Conservation (phyloP, 2,888 invertebrate species). For the Allygus modestus region DNA sequence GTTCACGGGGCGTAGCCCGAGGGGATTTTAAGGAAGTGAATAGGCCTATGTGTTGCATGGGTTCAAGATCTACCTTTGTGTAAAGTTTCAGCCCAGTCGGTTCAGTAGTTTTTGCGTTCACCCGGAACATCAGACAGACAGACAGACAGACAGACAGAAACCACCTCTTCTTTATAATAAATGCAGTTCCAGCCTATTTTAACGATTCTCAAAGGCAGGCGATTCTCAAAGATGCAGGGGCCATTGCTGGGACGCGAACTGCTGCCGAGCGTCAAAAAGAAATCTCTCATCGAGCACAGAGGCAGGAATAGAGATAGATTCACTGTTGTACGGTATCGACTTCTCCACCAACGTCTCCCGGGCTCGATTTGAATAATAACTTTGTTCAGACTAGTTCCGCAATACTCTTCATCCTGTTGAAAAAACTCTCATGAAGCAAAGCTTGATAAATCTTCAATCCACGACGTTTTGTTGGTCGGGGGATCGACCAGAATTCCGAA, state of each 20-base stretch:
- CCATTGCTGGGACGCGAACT: slow-evolving; percentile 75
- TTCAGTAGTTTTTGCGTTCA: too few relatives aligned
- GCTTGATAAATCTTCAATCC: slow-evolving; percentile 74
- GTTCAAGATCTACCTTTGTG: too few relatives aligned
- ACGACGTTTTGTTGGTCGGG: slow-evolving; percentile 77
- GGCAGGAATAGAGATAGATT: slow-evolving; percentile 77
- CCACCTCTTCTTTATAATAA: too few relatives aligned
- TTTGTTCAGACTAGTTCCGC: slow-evolving; percentile 84
- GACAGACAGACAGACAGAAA: too few relatives aligned
- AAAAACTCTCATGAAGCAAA: slow-evolving; percentile 75
- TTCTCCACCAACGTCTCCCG: slow-evolving; percentile 83
- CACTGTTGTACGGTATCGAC: slow-evolving; percentile 76
- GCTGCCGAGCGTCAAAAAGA: slow-evolving; percentile 77
- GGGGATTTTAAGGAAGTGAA: too few relatives aligned
- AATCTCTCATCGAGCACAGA: slow-evolving; percentile 77
- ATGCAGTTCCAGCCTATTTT: too few relatives aligned
- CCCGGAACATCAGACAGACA: too few relatives aligned
- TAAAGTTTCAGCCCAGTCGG: too few relatives aligned
- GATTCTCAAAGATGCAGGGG: too few relatives aligned
- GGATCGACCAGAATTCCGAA: slow-evolving; percentile 75
- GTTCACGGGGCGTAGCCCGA: too few relatives aligned
- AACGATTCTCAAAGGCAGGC: too few relatives aligned
- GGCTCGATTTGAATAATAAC: slow-evolving; percentile 87
- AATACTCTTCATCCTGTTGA: slow-evolving; percentile 79
- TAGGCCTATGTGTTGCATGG: too few relatives aligned